phyloP scores from a whole-genome alignment of 2,797 vertebrate species.

The Oreochromis grahami region DNA sequence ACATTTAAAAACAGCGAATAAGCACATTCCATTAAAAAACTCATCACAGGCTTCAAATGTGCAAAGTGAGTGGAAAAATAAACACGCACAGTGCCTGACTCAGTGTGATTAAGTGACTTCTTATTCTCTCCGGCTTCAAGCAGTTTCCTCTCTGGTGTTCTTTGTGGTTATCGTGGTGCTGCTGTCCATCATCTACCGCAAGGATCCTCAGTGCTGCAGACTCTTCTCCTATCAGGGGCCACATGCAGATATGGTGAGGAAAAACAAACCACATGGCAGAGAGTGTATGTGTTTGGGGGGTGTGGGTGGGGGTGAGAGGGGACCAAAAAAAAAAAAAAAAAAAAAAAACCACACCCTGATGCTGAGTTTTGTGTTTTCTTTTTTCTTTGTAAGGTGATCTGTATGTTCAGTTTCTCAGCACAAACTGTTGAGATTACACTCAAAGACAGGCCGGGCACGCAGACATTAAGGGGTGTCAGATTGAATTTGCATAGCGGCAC shows the following conservation, averaged over 20 bases:
- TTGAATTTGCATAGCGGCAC: slow-evolving; percentile 49
- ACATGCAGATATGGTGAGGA: slow-evolving; percentile 69
- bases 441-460: background rate
- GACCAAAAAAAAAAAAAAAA: background rate
- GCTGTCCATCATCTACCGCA: slow-evolving; percentile 79
- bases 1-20: background rate
- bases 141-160: slow-evolving; percentile 80
- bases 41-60: background rate
- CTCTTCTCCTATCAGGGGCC: slow-evolving; percentile 77
- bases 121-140: slow-evolving; percentile 10
- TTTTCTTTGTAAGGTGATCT: background rate
- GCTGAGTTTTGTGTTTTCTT: background rate
- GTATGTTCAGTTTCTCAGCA: slow-evolving; percentile 5
- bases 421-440: background rate
- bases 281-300: background rate
- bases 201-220: slow-evolving; percentile 80
- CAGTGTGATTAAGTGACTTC: background rate
- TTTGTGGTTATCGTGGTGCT: slow-evolving; percentile 77
- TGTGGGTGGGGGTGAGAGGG: background rate
- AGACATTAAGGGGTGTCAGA: slow-evolving; percentile 35
- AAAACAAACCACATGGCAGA: background rate
- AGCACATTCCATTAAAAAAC: background rate
- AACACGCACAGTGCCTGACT: background rate
- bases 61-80: background rate
- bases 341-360: background rate